A percentile compares a stretch with the other conserved stretches of the same genome.
These are phyloP conservation scores for Euura saliciscinereae DNA, from an alignment of 1,140 invertebrate species.

Conservation along the genomic window DNA sequence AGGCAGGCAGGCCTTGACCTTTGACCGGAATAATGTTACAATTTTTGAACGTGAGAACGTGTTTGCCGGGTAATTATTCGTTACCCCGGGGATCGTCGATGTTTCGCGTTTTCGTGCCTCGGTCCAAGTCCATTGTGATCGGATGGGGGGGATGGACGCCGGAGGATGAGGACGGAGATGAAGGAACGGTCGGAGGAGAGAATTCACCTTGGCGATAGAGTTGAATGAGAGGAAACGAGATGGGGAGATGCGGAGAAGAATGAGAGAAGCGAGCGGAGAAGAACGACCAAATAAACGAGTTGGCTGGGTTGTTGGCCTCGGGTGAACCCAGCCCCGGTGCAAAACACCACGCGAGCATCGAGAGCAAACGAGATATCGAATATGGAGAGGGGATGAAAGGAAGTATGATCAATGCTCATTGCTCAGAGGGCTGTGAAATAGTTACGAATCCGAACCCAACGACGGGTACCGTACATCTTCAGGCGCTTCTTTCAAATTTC, in stretches of 20 bases:
- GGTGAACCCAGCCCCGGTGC: constrained; percentile 8
- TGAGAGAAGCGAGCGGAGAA: constrained; percentile 20
- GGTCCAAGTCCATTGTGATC: not conserved
- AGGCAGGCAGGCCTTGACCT: no score
- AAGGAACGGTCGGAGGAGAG: not conserved
- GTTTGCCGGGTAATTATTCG: no score
- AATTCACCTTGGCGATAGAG: not conserved
- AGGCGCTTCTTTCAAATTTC: not conserved
- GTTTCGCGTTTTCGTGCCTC: no score
- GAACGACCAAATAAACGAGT: not conserved
- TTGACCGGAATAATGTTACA: no score
- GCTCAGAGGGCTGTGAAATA: constrained; percentile 24
- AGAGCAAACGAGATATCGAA: constrained; percentile 21
- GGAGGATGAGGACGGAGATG: not conserved
- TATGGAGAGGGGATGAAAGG: constrained; percentile 11
- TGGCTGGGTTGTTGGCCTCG: constrained; percentile 14
- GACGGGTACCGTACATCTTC: not conserved
- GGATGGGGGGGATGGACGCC: not conserved
- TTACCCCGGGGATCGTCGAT: no score
- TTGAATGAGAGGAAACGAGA: not conserved
- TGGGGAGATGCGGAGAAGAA: not conserved
- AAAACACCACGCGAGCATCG: constrained; percentile 19
- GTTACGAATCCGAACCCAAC: not conserved
- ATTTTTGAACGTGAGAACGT: no score
- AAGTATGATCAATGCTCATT: constrained; percentile 18